Evolutionary conservation across 2,113 vertebrate species (phyloP), one percentile per base, ranked within the genome.

Genomic region (Cygnus atratus): DNA sequence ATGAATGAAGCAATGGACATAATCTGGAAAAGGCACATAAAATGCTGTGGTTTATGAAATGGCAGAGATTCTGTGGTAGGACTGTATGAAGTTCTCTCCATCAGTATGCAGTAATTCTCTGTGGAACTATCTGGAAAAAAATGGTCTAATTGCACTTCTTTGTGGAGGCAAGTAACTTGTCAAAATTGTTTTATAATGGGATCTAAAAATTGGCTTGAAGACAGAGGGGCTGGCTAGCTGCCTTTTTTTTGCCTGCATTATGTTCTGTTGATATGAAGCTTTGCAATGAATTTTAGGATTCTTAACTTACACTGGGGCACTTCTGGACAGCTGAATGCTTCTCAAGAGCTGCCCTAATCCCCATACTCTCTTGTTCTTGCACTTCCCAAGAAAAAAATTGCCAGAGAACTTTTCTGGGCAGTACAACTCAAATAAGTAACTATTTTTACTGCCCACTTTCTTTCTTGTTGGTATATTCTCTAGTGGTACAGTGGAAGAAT

Each of bases 1-100:
- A 24, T 25, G 21, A 28, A 75, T 75, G 57, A 80, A 0, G 2
- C 22, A 43, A 31, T 2, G 7, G 29, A 63, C 0, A 0, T 6
- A 9, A 28, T 19, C 44, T 1, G 4, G 25, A 48, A 78, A 44
- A 0, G 0, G 9, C 13, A 74, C 15, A 12, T 25, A 58, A 87
- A 87, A 83, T 20, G 13, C 35, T 68, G 87, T 41, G 24, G 22
- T 43, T 37, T 55, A 31, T 19, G 66, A 68, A 31, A 10, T 1
- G 18, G 39, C 26, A 50, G 44, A 77, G 46, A 31, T 57, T 57
- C 41, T 28, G 16, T 11, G 28, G 9, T 24, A 31, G 19, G 14
- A 55, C 26, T 39, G 2, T 11, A 55, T 55, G 21, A 54, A 48
- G 11, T n/a, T 85, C 22, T 43, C 35, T 66, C 58, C 20, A 8